These are phyloP conservation scores for Salarias fasciatus DNA, from an alignment of 2,797 vertebrate genomes.

Conservation along the genomic window DNA sequence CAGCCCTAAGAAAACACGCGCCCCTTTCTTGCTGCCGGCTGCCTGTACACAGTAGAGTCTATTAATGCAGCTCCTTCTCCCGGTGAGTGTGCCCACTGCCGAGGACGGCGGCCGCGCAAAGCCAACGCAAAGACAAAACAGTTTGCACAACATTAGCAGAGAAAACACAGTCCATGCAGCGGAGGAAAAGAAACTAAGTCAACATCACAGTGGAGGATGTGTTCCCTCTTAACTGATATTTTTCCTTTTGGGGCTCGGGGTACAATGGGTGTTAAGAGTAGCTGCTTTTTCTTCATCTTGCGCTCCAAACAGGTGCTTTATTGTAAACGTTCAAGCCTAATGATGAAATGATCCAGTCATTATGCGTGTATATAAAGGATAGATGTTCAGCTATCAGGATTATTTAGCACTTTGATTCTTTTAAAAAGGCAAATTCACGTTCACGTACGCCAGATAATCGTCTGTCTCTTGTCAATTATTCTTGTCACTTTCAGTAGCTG, in stretches of 20 bases:
- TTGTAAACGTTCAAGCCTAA: conserved; percentile 52
- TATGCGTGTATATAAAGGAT: conserved; percentile 15
- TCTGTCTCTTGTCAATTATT: conserved; percentile 35
- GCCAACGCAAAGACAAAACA: conserved; percentile 98
- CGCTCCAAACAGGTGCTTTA: conserved; percentile 72
- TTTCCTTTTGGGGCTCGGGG: conserved; percentile 58
- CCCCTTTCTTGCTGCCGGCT: conserved; percentile 91
- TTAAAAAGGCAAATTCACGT: conserved; percentile 41
- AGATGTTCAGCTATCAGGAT: conserved; percentile 32
- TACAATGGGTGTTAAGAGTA: conserved; percentile 72
- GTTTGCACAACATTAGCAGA: conserved; percentile 94
- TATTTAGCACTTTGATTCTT: conserved; percentile 36
- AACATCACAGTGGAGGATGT: conserved; percentile 84
- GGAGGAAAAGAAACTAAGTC: conserved; percentile 79
- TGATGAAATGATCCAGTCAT: conserved; percentile 37
- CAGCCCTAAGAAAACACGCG: conserved; percentile 97
- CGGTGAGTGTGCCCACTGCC: conserved; percentile 81
- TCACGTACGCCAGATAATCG: conserved; percentile 21
- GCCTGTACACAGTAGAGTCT: conserved; percentile 92
- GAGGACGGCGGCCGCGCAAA: conserved; percentile 88
- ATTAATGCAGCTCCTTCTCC: conserved; percentile 89
- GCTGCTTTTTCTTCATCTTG: conserved; percentile 38
- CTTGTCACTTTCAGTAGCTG: conserved; percentile 25
- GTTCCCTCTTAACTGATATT: conserved; percentile 78
- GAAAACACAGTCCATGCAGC: conserved; percentile 78